A percentile compares a stretch with the other conserved stretches of the same genome.
Evolutionary conservation across 2,797 vertebrate species (phyloP).

Genomic region (Diplodus sargus): DNA sequence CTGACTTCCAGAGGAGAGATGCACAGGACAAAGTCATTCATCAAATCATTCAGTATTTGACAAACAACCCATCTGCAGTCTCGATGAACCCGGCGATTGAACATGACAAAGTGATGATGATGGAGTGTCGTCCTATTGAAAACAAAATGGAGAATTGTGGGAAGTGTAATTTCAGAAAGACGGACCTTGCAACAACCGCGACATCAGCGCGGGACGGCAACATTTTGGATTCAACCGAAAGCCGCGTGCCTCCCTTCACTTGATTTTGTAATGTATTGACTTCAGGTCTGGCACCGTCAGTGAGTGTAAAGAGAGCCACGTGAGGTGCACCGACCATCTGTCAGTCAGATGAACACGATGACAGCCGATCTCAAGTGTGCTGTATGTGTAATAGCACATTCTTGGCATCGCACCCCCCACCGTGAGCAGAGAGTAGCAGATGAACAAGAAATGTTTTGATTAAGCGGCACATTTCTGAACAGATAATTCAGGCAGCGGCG

Average conservation of each 20-base stretch:
- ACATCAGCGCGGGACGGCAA: conserved; percentile 7
- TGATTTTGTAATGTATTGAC: conserved; percentile 36
- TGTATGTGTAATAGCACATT: conserved; percentile 20
- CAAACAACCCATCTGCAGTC: conserved; percentile 41
- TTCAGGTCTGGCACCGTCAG: conserved; percentile 13
- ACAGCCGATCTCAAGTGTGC: conserved; percentile 25
- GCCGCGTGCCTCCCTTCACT: background rate
- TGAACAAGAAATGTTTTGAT: conserved; percentile 12
- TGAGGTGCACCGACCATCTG: conserved; percentile 44
- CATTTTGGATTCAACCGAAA: conserved; percentile 28
- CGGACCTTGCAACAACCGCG: background rate
- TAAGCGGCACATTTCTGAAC: conserved; percentile 16
- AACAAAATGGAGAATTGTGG: conserved; percentile 29
- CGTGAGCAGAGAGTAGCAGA: conserved; percentile 10
- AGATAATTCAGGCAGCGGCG: conserved; percentile 4
- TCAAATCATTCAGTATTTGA: conserved; percentile 53
- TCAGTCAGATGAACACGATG: conserved; percentile 40
- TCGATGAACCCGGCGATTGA: conserved; percentile 44
- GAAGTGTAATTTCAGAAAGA: conserved; percentile 30
- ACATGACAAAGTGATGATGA: conserved; percentile 50
- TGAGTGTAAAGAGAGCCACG: conserved; percentile 33
- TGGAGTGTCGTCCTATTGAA: conserved; percentile 16
- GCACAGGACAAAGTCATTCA: conserved; percentile 22
- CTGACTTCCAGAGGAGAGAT: conserved; percentile 3
- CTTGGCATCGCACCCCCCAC: background rate